Conservation (phyloP, 2,797 vertebrate species). For the Pangasius sanitwongsei region DNA sequence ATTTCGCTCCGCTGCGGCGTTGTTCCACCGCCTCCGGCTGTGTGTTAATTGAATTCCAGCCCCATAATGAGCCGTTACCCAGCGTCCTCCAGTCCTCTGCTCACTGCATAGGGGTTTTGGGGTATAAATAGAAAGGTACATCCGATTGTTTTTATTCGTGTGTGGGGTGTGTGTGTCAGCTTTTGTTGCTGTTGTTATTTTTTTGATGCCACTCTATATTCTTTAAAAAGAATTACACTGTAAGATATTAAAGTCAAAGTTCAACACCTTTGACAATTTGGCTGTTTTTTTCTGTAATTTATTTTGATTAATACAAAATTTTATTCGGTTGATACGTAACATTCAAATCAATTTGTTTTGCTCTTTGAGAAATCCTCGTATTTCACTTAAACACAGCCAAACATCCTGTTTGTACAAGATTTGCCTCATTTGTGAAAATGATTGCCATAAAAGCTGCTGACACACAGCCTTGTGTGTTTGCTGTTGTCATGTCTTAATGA, state of each 20-base stretch:
- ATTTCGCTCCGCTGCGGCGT: slow-evolving; percentile 1
- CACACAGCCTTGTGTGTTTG: neutral
- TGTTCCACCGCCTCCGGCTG: slow-evolving; percentile 30
- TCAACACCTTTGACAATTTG: neutral
- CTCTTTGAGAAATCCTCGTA: neutral
- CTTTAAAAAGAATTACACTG: neutral
- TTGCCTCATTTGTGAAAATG: neutral
- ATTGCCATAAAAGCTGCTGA: neutral
- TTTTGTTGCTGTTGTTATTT: neutral
- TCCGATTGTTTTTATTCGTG: slow-evolving; percentile 16
- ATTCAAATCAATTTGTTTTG: neutral
- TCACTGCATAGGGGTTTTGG: neutral
- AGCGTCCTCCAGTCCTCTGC: neutral
- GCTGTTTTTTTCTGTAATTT: neutral
- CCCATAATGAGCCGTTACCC: slow-evolving; percentile 34
- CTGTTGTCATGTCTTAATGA: neutral
- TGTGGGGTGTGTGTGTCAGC: neutral
- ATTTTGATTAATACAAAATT: neutral
- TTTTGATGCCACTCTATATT: neutral
- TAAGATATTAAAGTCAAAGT: too few relatives aligned
- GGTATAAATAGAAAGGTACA: slow-evolving; percentile 28
- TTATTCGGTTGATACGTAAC: neutral
- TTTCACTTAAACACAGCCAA: neutral
- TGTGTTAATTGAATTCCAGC: slow-evolving; percentile 51
- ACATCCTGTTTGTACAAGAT: neutral